Evolutionary conservation across 2,888 invertebrate genomes (phyloP), one percentile per base, ranked within the genome.

Genomic region (Lycia hirtaria): DNA sequence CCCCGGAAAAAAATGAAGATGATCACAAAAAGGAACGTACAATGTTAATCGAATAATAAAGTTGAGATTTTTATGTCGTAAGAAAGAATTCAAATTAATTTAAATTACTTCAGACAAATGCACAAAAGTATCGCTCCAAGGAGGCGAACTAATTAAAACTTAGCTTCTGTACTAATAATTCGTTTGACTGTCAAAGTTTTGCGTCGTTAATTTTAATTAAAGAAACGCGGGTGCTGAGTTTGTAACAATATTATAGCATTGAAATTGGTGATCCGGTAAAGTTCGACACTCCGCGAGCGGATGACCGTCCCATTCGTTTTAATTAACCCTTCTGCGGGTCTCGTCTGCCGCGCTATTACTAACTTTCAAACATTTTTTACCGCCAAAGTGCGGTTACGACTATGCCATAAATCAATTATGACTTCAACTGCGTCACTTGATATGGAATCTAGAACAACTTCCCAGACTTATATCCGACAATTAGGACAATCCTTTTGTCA

Each of bases 161-260:
- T 91, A 76, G 81, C 86, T 86, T 85, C 89, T 86, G 86, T 91
- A 88, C 88, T 88, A 91, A 92, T 91, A 92, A 92, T 92, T 91
- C 90, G 91, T 90, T 89, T 89, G 88, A 90, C 87, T 91, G 90
- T 90, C 88, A 88, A 88, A 92, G 86, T 92, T 92, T 91, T 82
- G 82, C 88, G 87, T 90, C 91, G 90, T 92, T 92, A 91, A 92
- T 92, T 92, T 92, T 91, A 91, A 92, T 92, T 92, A 91, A 92
- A 92, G 92, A 89, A 92, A 89, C 85, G 88, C 83, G 81, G 83
- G 57, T 80, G 81, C 80, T 67, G 80, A 87, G 87, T 89, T 89
- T 85, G 89, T 89, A 87, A 91, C 88, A 87, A 88, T 91, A 91
- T 91, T 92, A 90, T 88, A 89, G 85, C 88, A 91, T 91, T 89